Evolutionary conservation across 2,888 invertebrate species (phyloP), one percentile per base, ranked within the genome.

Genomic region (Melinaea marsaeus): DNA sequence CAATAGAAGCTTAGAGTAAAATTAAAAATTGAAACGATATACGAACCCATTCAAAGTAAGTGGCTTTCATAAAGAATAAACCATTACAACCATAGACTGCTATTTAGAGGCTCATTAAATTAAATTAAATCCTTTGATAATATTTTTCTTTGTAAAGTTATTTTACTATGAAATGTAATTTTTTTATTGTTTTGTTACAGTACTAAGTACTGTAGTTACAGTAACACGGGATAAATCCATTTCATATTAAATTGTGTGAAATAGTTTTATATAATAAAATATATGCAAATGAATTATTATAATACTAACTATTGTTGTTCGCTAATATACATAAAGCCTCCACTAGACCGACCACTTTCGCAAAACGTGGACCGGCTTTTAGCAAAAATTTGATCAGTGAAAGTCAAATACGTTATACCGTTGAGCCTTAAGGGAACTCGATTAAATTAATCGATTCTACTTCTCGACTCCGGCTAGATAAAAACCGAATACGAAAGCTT

Each of bases 301-400:
- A 11, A 74, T 73, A 76, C 78, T 81, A 81, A 78, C 77, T 77
- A 77, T 69, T 70, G 71, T 70, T 78, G 78, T 74, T 77, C 73
- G 75, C 74, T 70, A 70, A 74, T 75, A 77, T 63, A 66, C 75
- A 78, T 71, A 71, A 73, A 71, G 70, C 70, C 72, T 72, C 72
- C 72, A 73, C 85, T 83, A 79, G 81, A 79, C 83, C 78, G 79
- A 88, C 89, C 85, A 87, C 90, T 90, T 90, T 90, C 90, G 88
- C 89, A 77, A 80, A 83, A 77, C 84, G 68, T 73, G 81, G 85
- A 88, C 90, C 88, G 88, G 90, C 84, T 88, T 88, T 88, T 86
- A 88, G 88, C 86, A 88, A 90, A 89, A 89, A 88, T 90, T 88
- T 90, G 83, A 90, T 85, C 89, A 89, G 90, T 86, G 90, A 90